Conservation (phyloP, 2,888 invertebrate genomes). For the Opisthograptis luteolata region DNA sequence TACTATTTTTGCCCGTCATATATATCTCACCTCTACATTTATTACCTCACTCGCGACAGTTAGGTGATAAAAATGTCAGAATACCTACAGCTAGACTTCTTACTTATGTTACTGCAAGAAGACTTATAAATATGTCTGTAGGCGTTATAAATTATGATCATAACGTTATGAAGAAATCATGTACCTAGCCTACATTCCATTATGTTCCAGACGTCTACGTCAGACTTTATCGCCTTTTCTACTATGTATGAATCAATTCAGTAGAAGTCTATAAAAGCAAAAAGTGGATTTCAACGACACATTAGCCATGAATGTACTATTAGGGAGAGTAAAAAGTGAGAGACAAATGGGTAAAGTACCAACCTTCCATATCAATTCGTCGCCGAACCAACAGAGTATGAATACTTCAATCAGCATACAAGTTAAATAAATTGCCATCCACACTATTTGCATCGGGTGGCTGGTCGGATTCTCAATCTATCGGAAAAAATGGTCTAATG, state of each 20-base stretch:
- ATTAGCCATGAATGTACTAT: constrained; percentile 29
- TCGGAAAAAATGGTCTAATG: constrained; percentile 41
- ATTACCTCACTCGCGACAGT: constrained; percentile 9
- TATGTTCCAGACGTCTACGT: constrained; percentile 12
- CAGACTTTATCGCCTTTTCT: constrained; percentile 18
- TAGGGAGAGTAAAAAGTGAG: constrained; percentile 20
- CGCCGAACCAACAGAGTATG: constrained; percentile 80
- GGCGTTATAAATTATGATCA: neutral
- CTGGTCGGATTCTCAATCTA: constrained; percentile 77
- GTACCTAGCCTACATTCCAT: constrained; percentile 14
- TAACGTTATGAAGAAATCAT: constrained; percentile 20
- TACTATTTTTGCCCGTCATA: constrained; percentile 4
- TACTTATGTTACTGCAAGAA: constrained; percentile 4
- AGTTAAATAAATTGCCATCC: constrained; percentile 79
- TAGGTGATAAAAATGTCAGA: constrained; percentile 19
- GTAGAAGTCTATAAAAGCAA: constrained; percentile 26
- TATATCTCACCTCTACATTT: constrained; percentile 1
- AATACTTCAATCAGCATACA: constrained; percentile 81
- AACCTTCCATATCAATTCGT: constrained; percentile 79
- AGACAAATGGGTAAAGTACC: constrained; percentile 33
- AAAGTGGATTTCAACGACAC: constrained; percentile 27
- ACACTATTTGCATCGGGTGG: constrained; percentile 78
- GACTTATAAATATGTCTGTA: constrained; percentile 20
- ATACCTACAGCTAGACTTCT: constrained; percentile 14
- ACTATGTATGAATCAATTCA: constrained; percentile 25